Evolutionary conservation across 2,888 invertebrate genomes (phyloP).

Genomic region (Apocheima hispidaria): DNA sequence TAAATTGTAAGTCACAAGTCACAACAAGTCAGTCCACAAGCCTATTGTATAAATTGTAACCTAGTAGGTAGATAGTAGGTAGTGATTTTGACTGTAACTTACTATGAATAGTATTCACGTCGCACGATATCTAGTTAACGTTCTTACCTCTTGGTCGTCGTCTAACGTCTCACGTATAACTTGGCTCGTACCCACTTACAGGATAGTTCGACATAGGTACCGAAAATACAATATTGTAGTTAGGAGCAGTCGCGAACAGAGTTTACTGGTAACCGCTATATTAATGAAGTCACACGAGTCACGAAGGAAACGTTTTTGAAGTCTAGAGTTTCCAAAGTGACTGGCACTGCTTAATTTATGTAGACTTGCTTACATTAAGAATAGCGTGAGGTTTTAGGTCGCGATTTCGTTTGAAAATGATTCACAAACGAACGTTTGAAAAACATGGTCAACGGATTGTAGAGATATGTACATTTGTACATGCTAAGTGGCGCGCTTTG

Average conservation of each 20-base stretch:
- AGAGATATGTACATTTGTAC: too few relatives aligned
- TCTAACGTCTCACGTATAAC: too few relatives aligned
- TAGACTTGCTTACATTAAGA: conserved; percentile 1
- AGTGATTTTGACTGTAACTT: too few relatives aligned
- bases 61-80: too few relatives aligned
- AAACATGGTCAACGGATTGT: too few relatives aligned
- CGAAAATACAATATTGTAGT: conserved; percentile 29
- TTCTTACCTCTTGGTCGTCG: too few relatives aligned
- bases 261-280: conserved; percentile 30
- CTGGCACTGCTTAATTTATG: conserved; percentile 15
- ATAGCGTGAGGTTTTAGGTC: not conserved
- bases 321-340: conserved; percentile 27
- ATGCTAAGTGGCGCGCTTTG: too few relatives aligned
- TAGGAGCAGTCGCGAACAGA: conserved; percentile 23
- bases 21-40: too few relatives aligned
- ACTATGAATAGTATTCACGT: not conserved
- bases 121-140: not conserved
- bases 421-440: too few relatives aligned
- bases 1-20: too few relatives aligned
- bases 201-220: conserved; percentile 3
- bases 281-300: conserved; percentile 36
- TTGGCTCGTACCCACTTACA: not conserved
- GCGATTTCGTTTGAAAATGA: not conserved
- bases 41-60: too few relatives aligned
- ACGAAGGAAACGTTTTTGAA: conserved; percentile 28